Conservation (phyloP, 2,113 vertebrate genomes). For the Pholis gunnellus region DNA sequence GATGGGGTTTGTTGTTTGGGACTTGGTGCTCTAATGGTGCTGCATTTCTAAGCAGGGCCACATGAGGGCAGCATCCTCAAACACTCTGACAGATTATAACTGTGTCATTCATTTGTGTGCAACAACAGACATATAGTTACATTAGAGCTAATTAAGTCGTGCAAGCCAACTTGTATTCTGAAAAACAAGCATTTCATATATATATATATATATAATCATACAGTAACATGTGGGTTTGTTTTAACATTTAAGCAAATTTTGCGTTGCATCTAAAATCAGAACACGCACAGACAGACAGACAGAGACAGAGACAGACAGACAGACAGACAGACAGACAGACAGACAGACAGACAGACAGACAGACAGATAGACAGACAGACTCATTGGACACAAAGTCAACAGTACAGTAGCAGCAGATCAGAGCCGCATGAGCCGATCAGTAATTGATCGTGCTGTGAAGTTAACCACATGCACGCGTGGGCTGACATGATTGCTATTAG, state of each 20-base stretch:
- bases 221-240: neutral
- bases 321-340: neutral
- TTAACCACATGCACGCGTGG: constrained; percentile 2
- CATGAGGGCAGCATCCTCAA: constrained; percentile 69
- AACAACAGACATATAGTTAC: neutral
- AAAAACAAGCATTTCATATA: neutral
- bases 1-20: neutral
- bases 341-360: too few relatives aligned
- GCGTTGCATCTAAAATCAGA: neutral
- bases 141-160: neutral
- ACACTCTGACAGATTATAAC: neutral
- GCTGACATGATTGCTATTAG: constrained; percentile 27
- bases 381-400: neutral
- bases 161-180: neutral
- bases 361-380: neutral
- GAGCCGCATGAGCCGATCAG: constrained; percentile 18
- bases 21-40: neutral
- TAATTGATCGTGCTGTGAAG: constrained; percentile 42
- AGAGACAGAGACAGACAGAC: too few relatives aligned
- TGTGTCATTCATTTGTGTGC: neutral
- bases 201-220: neutral
- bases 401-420: neutral
- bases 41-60: constrained; percentile 44
- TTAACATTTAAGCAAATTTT: neutral
- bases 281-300: neutral